A percentile compares a stretch with the other conserved stretches of the same genome.
Conservation (phyloP, 2,888 invertebrate genomes). For the Physocephala rufipes region DNA sequence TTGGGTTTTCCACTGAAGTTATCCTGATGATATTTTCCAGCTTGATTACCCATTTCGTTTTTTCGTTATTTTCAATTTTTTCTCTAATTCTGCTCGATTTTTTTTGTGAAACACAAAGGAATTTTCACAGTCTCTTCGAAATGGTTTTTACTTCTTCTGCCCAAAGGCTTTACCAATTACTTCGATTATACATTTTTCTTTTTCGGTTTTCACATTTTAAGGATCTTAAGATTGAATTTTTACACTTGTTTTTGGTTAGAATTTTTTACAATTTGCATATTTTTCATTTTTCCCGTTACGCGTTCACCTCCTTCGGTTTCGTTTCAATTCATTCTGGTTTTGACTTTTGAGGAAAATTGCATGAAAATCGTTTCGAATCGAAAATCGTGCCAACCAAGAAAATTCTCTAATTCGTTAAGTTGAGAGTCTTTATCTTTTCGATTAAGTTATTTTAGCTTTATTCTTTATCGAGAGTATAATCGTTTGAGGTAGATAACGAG, state of each 20-base stretch:
- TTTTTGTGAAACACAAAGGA: constrained; percentile 14
- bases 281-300: constrained; percentile 46
- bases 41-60: constrained; percentile 71
- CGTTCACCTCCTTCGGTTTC: constrained; percentile 42
- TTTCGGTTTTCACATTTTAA: background rate
- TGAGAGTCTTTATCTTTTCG: constrained; percentile 15
- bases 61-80: background rate
- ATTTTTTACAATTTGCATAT: constrained; percentile 37
- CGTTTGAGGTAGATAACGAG: constrained; percentile 1
- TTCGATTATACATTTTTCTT: background rate
- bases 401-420: constrained; percentile 22
- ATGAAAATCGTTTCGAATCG: constrained; percentile 25
- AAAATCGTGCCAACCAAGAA: constrained; percentile 11
- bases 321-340: constrained; percentile 38
- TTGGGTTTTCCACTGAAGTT: constrained; percentile 70
- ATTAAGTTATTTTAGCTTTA: constrained; percentile 26
- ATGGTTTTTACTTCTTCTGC: constrained; percentile 5
- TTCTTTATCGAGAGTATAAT: constrained; percentile 2
- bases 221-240: background rate
- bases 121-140: constrained; percentile 21
- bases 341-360: constrained; percentile 38
- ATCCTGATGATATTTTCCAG: constrained; percentile 69
- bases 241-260: constrained; percentile 27
- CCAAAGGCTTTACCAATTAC: constrained; percentile 2
- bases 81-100: too few species aligned